These are phyloP conservation scores for Propithecus deckenii DNA, from an alignment of 2,797 vertebrate genomes.

Conservation along the genomic window DNA sequence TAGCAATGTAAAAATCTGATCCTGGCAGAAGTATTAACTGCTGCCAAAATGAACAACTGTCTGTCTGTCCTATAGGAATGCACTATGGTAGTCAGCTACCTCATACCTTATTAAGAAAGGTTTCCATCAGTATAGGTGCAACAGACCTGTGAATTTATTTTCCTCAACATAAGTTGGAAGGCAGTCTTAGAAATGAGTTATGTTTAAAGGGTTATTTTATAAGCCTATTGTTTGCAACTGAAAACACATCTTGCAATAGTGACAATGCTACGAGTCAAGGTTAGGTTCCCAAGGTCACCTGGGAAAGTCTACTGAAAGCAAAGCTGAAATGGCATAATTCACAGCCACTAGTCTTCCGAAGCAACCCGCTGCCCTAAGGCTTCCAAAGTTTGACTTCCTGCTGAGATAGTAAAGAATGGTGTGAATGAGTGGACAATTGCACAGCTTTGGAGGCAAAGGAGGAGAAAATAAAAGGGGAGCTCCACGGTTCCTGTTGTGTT, in stretches of 20 bases:
- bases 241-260: not conserved
- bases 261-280: not conserved
- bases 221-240: not conserved
- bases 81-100: not conserved
- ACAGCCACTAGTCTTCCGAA: not conserved
- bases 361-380: not conserved
- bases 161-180: not conserved
- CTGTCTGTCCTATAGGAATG: not conserved
- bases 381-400: not conserved
- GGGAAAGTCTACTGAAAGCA: not conserved
- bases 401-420: not conserved
- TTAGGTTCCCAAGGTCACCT: not conserved
- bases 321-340: not conserved
- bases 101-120: not conserved
- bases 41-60: not conserved
- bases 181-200: not conserved
- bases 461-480: not conserved
- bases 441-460: not conserved
- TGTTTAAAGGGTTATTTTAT: not conserved
- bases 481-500: not conserved
- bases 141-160: not conserved
- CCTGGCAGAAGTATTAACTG: not conserved
- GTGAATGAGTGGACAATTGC: accelerated
- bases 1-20: constrained; percentile 50
- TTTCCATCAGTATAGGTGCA: not conserved